Evolutionary conservation across 2,888 invertebrate genomes (phyloP).

Genomic region (Laothoe populi): DNA sequence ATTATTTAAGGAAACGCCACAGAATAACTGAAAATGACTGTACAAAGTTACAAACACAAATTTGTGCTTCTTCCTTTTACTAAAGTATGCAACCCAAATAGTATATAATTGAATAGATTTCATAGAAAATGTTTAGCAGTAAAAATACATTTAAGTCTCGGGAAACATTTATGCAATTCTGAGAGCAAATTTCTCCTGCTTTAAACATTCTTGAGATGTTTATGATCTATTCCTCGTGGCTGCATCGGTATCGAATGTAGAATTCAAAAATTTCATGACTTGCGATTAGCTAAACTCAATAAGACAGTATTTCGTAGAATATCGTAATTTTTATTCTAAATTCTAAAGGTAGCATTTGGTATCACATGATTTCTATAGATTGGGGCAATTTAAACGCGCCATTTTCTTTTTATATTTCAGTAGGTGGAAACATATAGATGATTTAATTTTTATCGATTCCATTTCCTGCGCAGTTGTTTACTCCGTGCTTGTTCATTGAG

Average conservation of each 20-base stretch:
- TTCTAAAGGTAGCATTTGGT: neutral
- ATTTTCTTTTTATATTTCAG: no score
- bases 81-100: slow-evolving; percentile 43
- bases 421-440: neutral
- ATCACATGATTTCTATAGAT: neutral
- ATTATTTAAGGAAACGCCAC: slow-evolving; percentile 50
- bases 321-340: slow-evolving; percentile 4
- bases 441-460: neutral
- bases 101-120: slow-evolving; percentile 42
- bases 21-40: slow-evolving; percentile 51
- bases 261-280: slow-evolving; percentile 40
- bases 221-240: slow-evolving; percentile 48
- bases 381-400: no score
- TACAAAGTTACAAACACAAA: slow-evolving; percentile 48
- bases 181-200: slow-evolving; percentile 39
- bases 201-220: slow-evolving; percentile 47
- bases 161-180: slow-evolving; percentile 45
- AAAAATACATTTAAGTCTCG: slow-evolving; percentile 2
- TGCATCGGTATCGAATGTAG: slow-evolving; percentile 43
- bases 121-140: slow-evolving; percentile 45
- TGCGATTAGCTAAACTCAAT: neutral
- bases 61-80: slow-evolving; percentile 50
- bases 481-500: neutral
- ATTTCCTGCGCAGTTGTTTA: neutral
- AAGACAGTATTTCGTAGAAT: neutral